A percentile compares a stretch with the other conserved stretches of the same genome.
phyloP scores from a whole-genome alignment of 2,888 invertebrate genomes.

The Leuctra nigra region DNA sequence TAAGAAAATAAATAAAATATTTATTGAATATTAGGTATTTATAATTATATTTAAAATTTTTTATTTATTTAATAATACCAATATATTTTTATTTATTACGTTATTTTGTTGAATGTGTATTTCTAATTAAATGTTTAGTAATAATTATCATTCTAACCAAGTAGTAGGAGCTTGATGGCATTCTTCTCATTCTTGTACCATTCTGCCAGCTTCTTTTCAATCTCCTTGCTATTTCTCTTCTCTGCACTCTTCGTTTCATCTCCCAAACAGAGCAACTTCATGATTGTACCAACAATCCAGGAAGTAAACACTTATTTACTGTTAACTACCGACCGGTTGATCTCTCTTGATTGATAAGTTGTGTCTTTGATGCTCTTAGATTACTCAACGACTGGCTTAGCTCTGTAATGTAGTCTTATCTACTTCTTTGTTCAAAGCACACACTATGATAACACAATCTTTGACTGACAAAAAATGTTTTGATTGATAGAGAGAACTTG shows the following conservation, averaged over 20 bases:
- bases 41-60: neutral
- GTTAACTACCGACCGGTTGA: too few species aligned
- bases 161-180: slow-evolving; percentile 27
- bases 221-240: slow-evolving; percentile 23
- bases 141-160: slow-evolving; percentile 22
- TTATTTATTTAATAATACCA: neutral
- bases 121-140: neutral
- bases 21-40: neutral
- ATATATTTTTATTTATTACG: neutral
- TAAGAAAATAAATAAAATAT: slow-evolving; percentile 9
- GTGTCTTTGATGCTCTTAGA: too few species aligned
- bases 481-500: too few species aligned
- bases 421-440: too few species aligned
- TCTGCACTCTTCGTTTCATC: slow-evolving; percentile 7
- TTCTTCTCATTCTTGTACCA: slow-evolving; percentile 27
- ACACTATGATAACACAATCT: too few species aligned
- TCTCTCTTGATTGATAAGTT: too few species aligned
- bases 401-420: too few species aligned
- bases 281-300: too few species aligned
- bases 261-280: slow-evolving; percentile 20
- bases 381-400: too few species aligned
- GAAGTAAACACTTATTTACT: too few species aligned
- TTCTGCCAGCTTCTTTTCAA: slow-evolving; percentile 25
- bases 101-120: neutral
- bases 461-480: too few species aligned